Base-by-base conservation (phyloP, 2,113 vertebrate genomes). In the Amia ocellicauda region DNA sequence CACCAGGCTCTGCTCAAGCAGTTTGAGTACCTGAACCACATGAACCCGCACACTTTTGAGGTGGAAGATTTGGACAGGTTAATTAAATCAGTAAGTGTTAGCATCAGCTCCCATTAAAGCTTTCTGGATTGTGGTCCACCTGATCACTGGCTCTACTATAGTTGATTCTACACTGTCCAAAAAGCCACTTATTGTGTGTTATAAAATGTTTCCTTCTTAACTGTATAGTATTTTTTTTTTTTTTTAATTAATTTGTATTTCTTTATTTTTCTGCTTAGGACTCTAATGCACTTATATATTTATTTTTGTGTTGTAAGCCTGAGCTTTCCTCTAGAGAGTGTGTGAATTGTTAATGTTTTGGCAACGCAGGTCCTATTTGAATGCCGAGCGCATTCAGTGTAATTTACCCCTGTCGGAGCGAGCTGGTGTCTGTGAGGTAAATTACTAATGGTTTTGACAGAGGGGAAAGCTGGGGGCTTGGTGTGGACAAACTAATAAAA, bases 11-110 rank as follows among this genome's bases (percentile, higher is more conserved):
- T 99, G 62, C 83, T 99, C 41, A 97, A 96, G 78, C 95, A 98
- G 79, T 99, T 99, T 78, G 94, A 98, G 68, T 93, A 99, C 68
- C 79, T 99, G 69, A 97, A 99, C 78, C 97, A 98, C 76, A 82
- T 92, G 85, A 99, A 98, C 84, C 97, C 97, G 42, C 92, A 99
- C 69, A 96, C 89, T 0, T 99, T 99, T 24, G 96, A 98, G 80
- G 91, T 96, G 67, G 94, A 91, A 58, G 97, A 99, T 78, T 86
- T 99, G 76, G 94, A 98, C 81, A 91, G 93, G 78, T 85, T 99
- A 67, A 98, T 99, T 77, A 96, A 86, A 91, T 91, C 97, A 68
- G 96, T 98, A 82, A 87, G 89, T 2, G 16, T 16, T 47, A 17
- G 45, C 45, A 7, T 17, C n/a, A n/a, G n/a, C n/a, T n/a, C n/a